phyloP scores from a whole-genome alignment of 2,797 vertebrate species.

The Pipistrellus kuhlii region DNA sequence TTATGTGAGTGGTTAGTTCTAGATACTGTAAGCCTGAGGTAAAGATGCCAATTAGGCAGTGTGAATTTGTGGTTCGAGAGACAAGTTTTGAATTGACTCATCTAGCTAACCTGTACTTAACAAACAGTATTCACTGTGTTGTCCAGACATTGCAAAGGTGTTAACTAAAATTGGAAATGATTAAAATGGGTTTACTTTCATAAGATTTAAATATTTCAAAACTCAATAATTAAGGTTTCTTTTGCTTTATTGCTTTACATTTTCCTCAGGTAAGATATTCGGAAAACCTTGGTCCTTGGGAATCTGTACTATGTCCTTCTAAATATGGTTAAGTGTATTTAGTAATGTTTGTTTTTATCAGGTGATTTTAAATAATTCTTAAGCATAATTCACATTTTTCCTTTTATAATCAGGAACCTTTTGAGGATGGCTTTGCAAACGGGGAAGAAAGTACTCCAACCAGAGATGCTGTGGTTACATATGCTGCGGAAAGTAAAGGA shows the following conservation, averaged over 20 bases:
- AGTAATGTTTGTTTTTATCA: conserved; percentile 26
- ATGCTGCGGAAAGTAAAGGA: conserved; percentile 94
- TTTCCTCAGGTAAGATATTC: conserved; percentile 48
- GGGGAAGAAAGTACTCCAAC: conserved; percentile 96
- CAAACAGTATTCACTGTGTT: neutral
- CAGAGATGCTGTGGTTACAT: conserved; percentile 93
- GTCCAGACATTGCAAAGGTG: neutral
- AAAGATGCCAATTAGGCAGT: neutral
- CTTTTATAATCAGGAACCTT: conserved; percentile 92
- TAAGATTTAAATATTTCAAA: neutral
- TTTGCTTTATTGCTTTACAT: conserved; percentile 39
- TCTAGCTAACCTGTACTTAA: neutral
- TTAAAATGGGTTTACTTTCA: conserved; percentile 20
- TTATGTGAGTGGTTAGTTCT: neutral
- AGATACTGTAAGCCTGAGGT: neutral
- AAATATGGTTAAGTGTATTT: conserved; percentile 10
- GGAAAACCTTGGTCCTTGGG: conserved; percentile 1
- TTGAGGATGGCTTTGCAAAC: conserved; percentile 98
- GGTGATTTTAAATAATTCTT: conserved; percentile 64
- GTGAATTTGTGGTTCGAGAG: neutral
- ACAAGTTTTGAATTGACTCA: neutral
- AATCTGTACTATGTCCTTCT: neutral
- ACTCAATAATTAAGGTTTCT: neutral
- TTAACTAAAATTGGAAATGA: conserved; percentile 15
- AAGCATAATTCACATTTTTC: conserved; percentile 59